Conservation (phyloP, 2,113 vertebrate species). For the Chroicocephalus ridibundus region DNA sequence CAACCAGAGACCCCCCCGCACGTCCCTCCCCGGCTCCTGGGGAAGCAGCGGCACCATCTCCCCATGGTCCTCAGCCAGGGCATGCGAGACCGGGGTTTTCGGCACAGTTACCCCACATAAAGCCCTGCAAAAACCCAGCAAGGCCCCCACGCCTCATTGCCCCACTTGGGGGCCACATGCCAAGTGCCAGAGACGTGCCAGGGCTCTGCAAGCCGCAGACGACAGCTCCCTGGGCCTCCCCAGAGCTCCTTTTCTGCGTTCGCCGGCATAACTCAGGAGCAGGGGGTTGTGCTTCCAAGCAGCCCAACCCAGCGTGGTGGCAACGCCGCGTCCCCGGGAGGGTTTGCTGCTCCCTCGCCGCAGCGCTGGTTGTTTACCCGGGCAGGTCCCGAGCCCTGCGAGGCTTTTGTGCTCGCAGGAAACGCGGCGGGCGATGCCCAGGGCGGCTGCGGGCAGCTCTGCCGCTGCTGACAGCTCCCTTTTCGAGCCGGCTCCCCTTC, state of each 20-base stretch:
- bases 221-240: neutral
- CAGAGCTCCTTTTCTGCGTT: neutral
- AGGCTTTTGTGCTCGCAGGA: neutral
- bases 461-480: neutral
- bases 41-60: neutral
- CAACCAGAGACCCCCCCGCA: too few relatives aligned
- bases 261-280: neutral
- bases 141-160: fast-evolving
- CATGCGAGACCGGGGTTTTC: fast-evolving
- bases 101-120: neutral
- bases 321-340: neutral
- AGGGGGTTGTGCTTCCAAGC: neutral
- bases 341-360: neutral
- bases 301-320: neutral
- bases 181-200: fast-evolving
- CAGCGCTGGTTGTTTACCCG: neutral
- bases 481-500: neutral
- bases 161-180: fast-evolving
- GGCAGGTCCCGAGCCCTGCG: neutral
- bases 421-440: neutral
- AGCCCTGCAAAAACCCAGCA: neutral
- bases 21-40: fast-evolving
- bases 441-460: neutral
- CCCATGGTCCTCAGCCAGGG: neutral
- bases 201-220: fast-evolving